Base-by-base conservation (phyloP, 2,888 invertebrate genomes). In the Machimus atricapillus region DNA sequence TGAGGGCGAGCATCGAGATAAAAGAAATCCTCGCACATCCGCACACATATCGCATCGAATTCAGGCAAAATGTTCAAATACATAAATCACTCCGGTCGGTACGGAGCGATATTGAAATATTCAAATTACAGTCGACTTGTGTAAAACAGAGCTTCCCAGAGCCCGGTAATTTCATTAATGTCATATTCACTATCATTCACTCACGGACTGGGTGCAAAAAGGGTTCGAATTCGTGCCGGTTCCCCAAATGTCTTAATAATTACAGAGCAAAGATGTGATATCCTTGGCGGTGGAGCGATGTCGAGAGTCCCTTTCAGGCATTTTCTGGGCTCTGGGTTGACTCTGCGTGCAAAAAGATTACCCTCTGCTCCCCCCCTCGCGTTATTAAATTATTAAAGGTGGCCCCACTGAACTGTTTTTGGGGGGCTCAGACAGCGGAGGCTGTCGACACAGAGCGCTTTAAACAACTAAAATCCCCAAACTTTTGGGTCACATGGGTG, bases 401-500 rank as follows among this genome's bases (percentile, higher is more conserved):
- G 40, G 23, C 46, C 23, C 43, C 43, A 16, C 27, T 27, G 27
- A 27, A 66, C 23, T 19, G 58, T 23, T n/a, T n/a, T 56, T n/a
- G n/a, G n/a, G 31, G 43, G 46, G n/a, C 12, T 23, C 66, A 66
- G 23, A 66, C 66, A 66, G 23, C 23, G 27, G 31, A n/a, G 43
- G 74, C 74, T 85, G 85, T 85, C 85, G 85, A 85, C 85, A 85
- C 40, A 66, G 66, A 66, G 66, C 74, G 85, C 85, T 85, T 85
- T 74, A 85, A 85, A 74, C 85, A 85, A 74, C 85, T 74, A 74
- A 85, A 85, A 85, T 74, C 74, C 85, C 85, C 73, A 43, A 85
- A 85, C 85, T 85, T 82, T 85, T 85, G 85, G 85, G 85, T 85
- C 85, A 85, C 85, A 85, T 85, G 85, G 85, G 85, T 85, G 85